Base-by-base conservation (phyloP, 2,113 vertebrate species). In the Orientallactaga bullata region DNA sequence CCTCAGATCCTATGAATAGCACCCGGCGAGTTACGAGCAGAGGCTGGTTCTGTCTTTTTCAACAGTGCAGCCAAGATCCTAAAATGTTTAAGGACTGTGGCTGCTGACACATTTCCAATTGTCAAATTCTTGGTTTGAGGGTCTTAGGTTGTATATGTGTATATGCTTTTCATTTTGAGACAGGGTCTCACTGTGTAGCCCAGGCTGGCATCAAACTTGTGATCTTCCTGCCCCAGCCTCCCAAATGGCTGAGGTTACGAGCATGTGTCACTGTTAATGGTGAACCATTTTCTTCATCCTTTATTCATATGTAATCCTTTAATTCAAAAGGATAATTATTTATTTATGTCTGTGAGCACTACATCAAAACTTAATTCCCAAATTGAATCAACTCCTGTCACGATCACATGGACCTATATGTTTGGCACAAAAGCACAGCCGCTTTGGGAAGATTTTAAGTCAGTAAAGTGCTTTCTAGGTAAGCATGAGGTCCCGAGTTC, bases 1-100 rank as follows among this genome's bases (percentile, higher is more conserved):
- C 42, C 77, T 0, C 11, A 26, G 2, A 74, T 23, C 55, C 3
- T 0, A 0, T 1, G n/a, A 13, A 8, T 17, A 15, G 9, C 2
- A 0, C 5, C 2, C 13, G 23, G 3, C 3, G 37, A 51, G n/a
- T 4, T 1, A 2, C 9, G 23, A 20, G 2, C 51, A 6, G 3
- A 4, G 3, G 11, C 32, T 32, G 5, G 3, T 28, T 16, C 4
- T 1, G 18, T 39, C 63, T 71, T 17, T n/a, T n/a, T n/a, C n/a
- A n/a, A n/a, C n/a, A n/a, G 23, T 17, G 8, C 10, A 10, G 0
- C 24, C 12, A 20, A 35, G 39, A 35, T 17, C 60, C 30, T 11
- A 21, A 20, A 26, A 4, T 13, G 58, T 0, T 17, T 37, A 24
- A 71, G 69, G 21, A 30, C 10, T 0, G 0, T 2, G 28, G 4